These are phyloP conservation scores for Pyrocephalus nanus DNA, from an alignment of 2,797 vertebrate genomes.

Conservation along the genomic window DNA sequence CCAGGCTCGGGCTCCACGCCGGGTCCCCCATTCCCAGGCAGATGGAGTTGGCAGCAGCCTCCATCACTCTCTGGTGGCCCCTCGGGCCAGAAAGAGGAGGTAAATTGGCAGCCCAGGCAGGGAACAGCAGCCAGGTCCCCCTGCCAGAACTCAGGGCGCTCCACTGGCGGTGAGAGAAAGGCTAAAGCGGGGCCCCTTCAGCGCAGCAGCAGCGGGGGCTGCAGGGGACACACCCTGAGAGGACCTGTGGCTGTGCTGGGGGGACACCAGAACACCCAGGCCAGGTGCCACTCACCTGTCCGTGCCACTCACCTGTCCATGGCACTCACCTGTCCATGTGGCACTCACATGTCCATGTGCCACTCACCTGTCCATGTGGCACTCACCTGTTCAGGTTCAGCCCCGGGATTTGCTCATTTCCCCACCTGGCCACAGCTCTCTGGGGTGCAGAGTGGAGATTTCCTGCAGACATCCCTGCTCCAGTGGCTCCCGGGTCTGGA, in stretches of 20 bases:
- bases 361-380: not conserved
- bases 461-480: not conserved
- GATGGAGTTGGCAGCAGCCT: not conserved
- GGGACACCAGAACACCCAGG: not conserved
- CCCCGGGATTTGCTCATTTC: not conserved
- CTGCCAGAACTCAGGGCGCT: conserved; percentile 6
- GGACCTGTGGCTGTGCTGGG: not conserved
- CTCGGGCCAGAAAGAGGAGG: not conserved
- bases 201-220: not conserved
- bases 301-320: not conserved
- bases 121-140: not conserved
- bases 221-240: accelerated
- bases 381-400: not conserved
- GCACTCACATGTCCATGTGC: too few species aligned
- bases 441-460: not conserved
- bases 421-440: not conserved
- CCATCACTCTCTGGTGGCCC: conserved; percentile 7
- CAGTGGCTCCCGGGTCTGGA: not conserved
- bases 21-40: conserved; percentile 35
- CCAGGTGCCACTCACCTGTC: not conserved
- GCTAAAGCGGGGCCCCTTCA: not conserved
- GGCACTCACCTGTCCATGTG: not conserved
- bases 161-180: not conserved
- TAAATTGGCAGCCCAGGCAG: conserved; percentile 19
- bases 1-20: not conserved